Evolutionary conservation across 2,113 vertebrate genomes (phyloP).

Genomic region (Peromyscus californicus): DNA sequence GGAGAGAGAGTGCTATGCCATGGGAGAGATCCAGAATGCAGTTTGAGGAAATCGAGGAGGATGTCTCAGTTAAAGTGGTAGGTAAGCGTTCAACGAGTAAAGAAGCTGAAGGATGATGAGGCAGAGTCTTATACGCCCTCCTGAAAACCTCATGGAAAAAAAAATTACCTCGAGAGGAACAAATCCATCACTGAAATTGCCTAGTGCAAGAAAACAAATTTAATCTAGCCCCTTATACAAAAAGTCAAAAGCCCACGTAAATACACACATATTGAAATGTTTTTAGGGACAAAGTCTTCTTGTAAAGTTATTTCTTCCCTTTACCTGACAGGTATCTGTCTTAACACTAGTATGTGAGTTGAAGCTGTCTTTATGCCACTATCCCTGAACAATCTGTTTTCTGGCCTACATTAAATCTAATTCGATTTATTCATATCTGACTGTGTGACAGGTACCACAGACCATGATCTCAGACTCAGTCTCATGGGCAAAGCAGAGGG

Average conservation of each 20-base stretch:
- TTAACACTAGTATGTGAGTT: not conserved
- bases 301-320: not conserved
- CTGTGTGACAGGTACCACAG: not conserved
- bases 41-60: constrained; percentile 17
- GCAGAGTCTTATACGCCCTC: not conserved
- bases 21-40: not conserved
- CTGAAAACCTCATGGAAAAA: not conserved
- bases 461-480: not conserved
- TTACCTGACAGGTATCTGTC: not conserved
- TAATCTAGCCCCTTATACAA: constrained; percentile 16
- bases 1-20: not conserved
- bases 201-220: not conserved
- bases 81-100: not conserved
- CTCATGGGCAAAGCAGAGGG: not conserved
- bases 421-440: not conserved
- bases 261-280: not conserved
- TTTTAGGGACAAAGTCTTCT: not conserved
- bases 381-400: constrained; percentile 1
- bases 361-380: not conserved
- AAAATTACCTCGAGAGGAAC: not conserved
- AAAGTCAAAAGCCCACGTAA: not conserved
- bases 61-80: not conserved
- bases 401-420: not conserved
- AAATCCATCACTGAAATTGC: not conserved
- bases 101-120: not conserved